Evolutionary conservation across 2,888 invertebrate species (phyloP).

Genomic region (Chymomyza procnemis): DNA sequence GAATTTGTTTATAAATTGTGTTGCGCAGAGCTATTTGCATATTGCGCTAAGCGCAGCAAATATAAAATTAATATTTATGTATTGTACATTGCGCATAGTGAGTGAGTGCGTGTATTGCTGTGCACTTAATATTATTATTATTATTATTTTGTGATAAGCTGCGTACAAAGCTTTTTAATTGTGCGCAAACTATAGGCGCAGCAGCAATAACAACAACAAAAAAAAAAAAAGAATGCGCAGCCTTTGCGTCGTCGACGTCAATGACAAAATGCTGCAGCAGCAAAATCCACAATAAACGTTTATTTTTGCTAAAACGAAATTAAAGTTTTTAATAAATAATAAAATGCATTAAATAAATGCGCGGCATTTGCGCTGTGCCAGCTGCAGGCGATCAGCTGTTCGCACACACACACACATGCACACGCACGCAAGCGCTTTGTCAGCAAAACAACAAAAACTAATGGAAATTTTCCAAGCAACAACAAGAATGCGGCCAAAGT

Average conservation of each 20-base stretch:
- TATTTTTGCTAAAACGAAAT: slow-evolving; percentile 2
- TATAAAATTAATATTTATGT: too few species aligned
- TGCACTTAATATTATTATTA: slow-evolving; percentile 26
- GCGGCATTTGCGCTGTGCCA: slow-evolving; percentile 36
- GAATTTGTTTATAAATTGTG: background rate
- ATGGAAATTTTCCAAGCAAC: slow-evolving; percentile 64
- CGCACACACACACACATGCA: slow-evolving; percentile 25
- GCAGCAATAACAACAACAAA: slow-evolving; percentile 31
- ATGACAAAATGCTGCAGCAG: background rate
- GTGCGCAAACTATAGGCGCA: slow-evolving; percentile 19
- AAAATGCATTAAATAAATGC: slow-evolving; percentile 26
- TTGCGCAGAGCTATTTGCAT: background rate
- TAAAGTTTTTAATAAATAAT: background rate
- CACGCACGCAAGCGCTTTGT: background rate
- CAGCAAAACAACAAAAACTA: slow-evolving; percentile 25
- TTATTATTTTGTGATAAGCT: slow-evolving; percentile 51
- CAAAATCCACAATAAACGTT: slow-evolving; percentile 4
- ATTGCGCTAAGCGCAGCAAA: background rate
- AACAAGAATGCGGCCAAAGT: background rate
- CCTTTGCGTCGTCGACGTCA: slow-evolving; percentile 41
- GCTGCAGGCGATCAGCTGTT: slow-evolving; percentile 57
- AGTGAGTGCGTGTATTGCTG: background rate
- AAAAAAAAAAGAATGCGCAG: slow-evolving; percentile 28
- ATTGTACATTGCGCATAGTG: background rate
- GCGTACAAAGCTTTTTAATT: slow-evolving; percentile 43